phyloP scores from a whole-genome alignment of 2,888 invertebrate genomes.

The Eledone cirrhosa region DNA sequence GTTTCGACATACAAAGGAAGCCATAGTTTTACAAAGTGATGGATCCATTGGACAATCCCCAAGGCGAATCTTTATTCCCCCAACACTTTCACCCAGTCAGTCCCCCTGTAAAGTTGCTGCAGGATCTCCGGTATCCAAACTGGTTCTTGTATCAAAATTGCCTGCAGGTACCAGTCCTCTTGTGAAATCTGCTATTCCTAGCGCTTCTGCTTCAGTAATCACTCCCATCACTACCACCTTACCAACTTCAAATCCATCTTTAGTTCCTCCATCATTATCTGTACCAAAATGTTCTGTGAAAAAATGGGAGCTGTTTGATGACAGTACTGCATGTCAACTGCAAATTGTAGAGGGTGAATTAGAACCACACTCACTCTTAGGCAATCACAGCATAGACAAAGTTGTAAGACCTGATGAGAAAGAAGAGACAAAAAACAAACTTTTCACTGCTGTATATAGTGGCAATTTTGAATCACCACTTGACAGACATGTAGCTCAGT shows the following conservation, averaged over 20 bases:
- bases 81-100: constrained; percentile 51
- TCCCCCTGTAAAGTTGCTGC: constrained; percentile 44
- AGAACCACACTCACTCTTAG: background rate
- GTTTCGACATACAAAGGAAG: constrained; percentile 56
- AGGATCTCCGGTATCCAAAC: constrained; percentile 30
- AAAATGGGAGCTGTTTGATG: constrained; percentile 18
- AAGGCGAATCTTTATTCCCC: constrained; percentile 56
- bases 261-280: background rate
- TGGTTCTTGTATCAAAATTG: constrained; percentile 19
- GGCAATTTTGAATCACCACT: background rate
- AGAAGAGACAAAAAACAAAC: constrained; percentile 10
- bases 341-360: background rate
- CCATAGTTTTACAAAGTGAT: constrained; percentile 53
- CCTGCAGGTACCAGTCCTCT: constrained; percentile 17
- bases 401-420: background rate
- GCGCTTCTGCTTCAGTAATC: background rate
- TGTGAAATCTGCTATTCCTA: background rate
- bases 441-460: background rate
- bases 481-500: background rate
- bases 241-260: background rate
- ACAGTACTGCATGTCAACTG: background rate
- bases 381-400: background rate
- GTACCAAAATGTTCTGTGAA: background rate
- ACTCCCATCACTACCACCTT: background rate
- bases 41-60: constrained; percentile 49